Conservation (phyloP, 2,888 invertebrate genomes). For the Busseola fusca region DNA sequence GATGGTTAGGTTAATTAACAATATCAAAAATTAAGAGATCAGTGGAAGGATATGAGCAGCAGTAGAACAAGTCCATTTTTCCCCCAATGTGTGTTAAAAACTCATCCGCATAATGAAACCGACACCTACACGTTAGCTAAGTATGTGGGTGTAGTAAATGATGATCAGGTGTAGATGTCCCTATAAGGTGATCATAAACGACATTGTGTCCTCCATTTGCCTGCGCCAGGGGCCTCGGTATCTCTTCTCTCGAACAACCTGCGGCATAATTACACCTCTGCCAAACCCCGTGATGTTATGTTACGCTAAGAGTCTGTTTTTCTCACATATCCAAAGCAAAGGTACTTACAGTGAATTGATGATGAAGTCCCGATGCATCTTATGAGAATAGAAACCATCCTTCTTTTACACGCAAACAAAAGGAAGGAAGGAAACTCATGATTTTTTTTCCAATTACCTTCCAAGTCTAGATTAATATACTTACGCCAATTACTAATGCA, state of each 20-base stretch:
- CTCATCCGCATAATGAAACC: conserved; percentile 5
- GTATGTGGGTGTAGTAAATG: conserved; percentile 12
- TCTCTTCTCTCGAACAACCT: too few species aligned
- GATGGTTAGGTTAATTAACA: neutral
- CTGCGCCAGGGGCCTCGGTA: too few species aligned
- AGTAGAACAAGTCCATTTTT: neutral
- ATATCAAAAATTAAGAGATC: neutral
- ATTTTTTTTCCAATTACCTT: neutral
- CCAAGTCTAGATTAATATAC: neutral
- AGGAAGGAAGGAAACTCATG: neutral
- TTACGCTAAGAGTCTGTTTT: neutral
- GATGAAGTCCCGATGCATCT: neutral
- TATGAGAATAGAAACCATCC: neutral
- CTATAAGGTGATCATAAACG: neutral
- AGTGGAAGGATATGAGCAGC: neutral
- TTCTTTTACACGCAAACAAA: neutral
- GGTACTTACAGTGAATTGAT: neutral
- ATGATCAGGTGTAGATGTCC: neutral
- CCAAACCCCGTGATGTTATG: neutral
- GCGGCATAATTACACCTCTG: too few species aligned
- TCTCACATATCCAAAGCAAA: neutral
- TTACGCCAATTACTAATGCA: neutral
- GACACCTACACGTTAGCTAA: neutral
- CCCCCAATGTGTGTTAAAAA: neutral
- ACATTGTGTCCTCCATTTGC: too few species aligned